Base-by-base conservation (phyloP, 2,113 vertebrate species). In the Platysternon megacephalum region DNA sequence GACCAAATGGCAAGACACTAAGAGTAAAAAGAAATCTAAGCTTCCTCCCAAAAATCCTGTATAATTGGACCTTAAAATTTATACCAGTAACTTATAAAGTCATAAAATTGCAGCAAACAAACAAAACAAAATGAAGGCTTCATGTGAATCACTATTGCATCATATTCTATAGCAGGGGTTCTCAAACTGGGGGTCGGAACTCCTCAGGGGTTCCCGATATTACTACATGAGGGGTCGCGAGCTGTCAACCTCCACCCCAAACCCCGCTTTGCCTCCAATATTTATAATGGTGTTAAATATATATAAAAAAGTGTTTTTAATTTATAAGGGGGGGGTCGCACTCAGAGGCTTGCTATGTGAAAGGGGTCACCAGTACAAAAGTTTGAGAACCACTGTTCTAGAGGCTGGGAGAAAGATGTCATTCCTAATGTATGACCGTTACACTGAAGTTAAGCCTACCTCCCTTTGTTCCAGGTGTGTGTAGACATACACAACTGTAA, bases 51-150 rank as follows among this genome's bases (percentile, higher is more conserved):
- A 90, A 42, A 92, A 82, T 93, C 79, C 97, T 97, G 94, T 97
- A 93, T 92, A 74, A 96, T 94, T 97, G 94, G 95, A 83, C 93
- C 96, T 86, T 96, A 91, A 97, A 93, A 86, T 97, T 97, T 92
- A 95, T 96, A 96, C 84, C 85, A 91, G 65, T 94, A 94, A 94
- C 61, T 96, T 94, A 96, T 89, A 93, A 97, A 52, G 56, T 97
- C 97, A 97, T 97, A 97, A 97, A 95, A 78, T 95, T 96, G 42
- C 89, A 91, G 96, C 3, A 22, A 97, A 93, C 97, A 96, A 96
- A 65, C 83, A 48, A 48, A 48, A 48, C 93, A 85, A 88, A 97
- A 93, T 8, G 16, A 86, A 93, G 85, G 44, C 65, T 93, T 39
- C 94, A 81, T 97, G 92, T 97, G 96, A 95, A n/a, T 97, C 96